Evolutionary conservation across 2,888 invertebrate genomes (phyloP), one percentile per base, ranked within the genome.

Genomic region (Diaprepes abbreviatus): DNA sequence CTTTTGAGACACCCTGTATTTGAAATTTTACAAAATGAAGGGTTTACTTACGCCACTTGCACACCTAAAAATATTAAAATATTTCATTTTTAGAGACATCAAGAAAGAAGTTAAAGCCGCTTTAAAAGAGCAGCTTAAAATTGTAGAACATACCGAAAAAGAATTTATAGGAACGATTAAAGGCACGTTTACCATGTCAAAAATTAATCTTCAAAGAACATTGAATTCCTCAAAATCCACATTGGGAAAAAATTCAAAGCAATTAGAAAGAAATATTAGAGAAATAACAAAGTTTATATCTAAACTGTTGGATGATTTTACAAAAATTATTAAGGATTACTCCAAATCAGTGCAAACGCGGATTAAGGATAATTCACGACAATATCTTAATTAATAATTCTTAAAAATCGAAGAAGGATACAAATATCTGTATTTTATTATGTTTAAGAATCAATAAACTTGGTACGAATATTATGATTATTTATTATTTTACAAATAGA

Each of bases 21-120:
- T n/a, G n/a, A n/a, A n/a, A n/a, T n/a, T n/a, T n/a, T n/a, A n/a
- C n/a, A n/a, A n/a, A n/a, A n/a, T n/a, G n/a, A n/a, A n/a, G n/a
- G n/a, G n/a, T n/a, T n/a, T n/a, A n/a, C n/a, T n/a, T n/a, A n/a
- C n/a, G n/a, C n/a, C n/a, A n/a, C n/a, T n/a, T n/a, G n/a, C n/a
- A n/a, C n/a, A n/a, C n/a, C n/a, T n/a, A n/a, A n/a, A n/a, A n/a
- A n/a, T n/a, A n/a, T n/a, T n/a, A n/a, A n/a, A n/a, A n/a, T n/a
- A n/a, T n/a, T n/a, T n/a, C n/a, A n/a, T 35, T 58, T 66, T 58
- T 50, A 66, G 66, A 19, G 50, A 59, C 2, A 24, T 12, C 2
- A 62, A 62, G 31, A 54, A 48, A 19, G 24, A 45, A 52, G 31
- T 52, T 5, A 31, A 33, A 9, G 43, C 12, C 6, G 12, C 14